A percentile compares a stretch with the other conserved stretches of the same genome.
Conservation (phyloP, 2,113 vertebrate species). For the Thinocorus orbignyianus region DNA sequence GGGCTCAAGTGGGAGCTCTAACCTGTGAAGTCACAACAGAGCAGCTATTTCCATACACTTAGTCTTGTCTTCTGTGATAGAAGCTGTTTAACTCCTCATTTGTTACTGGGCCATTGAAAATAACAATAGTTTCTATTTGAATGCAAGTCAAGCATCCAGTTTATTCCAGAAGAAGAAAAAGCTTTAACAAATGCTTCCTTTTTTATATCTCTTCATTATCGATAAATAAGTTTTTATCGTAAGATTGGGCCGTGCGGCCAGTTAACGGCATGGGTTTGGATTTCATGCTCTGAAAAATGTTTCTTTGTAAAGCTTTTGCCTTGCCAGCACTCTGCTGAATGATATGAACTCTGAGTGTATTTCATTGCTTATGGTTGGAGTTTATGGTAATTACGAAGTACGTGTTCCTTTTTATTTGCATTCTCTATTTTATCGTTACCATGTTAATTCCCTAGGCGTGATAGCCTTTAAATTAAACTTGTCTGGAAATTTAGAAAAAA, state of each 20-base stretch:
- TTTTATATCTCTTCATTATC: neutral
- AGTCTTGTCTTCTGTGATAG: neutral
- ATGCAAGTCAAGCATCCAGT: neutral
- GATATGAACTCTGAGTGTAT: neutral
- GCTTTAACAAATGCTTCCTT: neutral
- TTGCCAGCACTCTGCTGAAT: neutral
- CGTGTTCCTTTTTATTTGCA: neutral
- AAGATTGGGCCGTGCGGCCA: neutral
- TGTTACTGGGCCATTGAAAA: neutral
- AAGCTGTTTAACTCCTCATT: neutral
- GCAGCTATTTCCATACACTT: neutral
- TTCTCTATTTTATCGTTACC: neutral
- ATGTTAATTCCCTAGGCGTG: neutral
- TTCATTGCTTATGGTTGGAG: neutral
- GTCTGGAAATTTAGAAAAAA: neutral
- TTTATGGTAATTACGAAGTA: neutral
- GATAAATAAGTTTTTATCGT: neutral
- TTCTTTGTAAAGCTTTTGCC: neutral
- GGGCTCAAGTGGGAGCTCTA: neutral
- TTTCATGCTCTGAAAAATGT: neutral
- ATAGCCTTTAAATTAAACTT: neutral
- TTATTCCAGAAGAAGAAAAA: neutral
- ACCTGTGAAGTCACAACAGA: neutral
- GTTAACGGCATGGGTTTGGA: neutral
- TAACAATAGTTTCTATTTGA: neutral